These are phyloP conservation scores for Drosophila trapezifrons DNA, from an alignment of 1,140 invertebrate genomes.

Conservation along the genomic window DNA sequence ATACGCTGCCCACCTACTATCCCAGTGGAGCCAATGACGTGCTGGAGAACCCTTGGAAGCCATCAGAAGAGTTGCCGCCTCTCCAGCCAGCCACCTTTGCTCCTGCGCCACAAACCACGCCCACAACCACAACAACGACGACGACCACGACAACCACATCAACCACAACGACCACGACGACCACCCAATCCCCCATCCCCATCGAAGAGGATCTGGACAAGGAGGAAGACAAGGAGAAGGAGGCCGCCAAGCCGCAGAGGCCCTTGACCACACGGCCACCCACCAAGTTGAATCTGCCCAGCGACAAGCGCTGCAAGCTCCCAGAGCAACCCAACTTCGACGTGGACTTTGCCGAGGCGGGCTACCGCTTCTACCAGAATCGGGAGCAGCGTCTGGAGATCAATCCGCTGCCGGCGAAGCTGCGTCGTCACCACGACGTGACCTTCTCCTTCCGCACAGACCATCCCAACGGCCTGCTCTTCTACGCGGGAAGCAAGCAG, in stretches of 20 bases:
- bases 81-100: slow-evolving; percentile 30
- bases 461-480: slow-evolving; percentile 90
- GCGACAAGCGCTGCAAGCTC: slow-evolving; percentile 84
- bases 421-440: slow-evolving; percentile 89
- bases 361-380: slow-evolving; percentile 86
- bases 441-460: slow-evolving; percentile 93
- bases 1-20: slow-evolving; percentile 60
- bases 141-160: slow-evolving; percentile 26
- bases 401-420: slow-evolving; percentile 85
- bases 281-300: slow-evolving; percentile 63
- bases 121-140: slow-evolving; percentile 29
- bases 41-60: slow-evolving; percentile 20
- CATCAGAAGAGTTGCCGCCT: slow-evolving; percentile 6
- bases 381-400: slow-evolving; percentile 91
- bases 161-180: slow-evolving; percentile 46
- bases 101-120: slow-evolving; percentile 25
- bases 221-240: slow-evolving; percentile 5
- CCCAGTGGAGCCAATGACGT: slow-evolving; percentile 66
- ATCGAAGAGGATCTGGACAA: slow-evolving; percentile 26
- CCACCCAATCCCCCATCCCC: slow-evolving; percentile 29
- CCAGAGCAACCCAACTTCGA: slow-evolving; percentile 83
- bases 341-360: slow-evolving; percentile 69
- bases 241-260: slow-evolving; percentile 30
- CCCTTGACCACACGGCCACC: slow-evolving; percentile 46
- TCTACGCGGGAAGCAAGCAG: slow-evolving; percentile 90